A percentile compares a stretch with the other conserved stretches of the same genome.
These are phyloP conservation scores for Bradypodion ventrale DNA, from an alignment of 2,797 vertebrate species.

Conservation along the genomic window DNA sequence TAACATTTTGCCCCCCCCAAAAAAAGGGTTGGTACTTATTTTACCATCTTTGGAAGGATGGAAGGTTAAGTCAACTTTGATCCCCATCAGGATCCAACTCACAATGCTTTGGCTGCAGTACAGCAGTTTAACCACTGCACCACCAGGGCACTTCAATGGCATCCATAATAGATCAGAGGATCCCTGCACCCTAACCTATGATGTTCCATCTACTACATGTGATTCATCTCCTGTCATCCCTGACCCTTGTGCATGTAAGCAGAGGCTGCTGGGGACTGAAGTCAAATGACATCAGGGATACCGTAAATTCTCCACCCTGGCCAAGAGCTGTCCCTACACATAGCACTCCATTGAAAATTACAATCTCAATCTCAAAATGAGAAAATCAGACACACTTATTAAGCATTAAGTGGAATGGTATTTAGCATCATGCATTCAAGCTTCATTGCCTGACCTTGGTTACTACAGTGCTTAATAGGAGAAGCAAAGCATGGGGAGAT, in stretches of 20 bases:
- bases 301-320: background rate
- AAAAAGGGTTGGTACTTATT: too few relatives aligned
- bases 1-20: too few relatives aligned
- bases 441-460: conserved; percentile 74
- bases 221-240: background rate
- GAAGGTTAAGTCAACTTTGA: too few relatives aligned
- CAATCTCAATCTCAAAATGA: conserved; percentile 60
- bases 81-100: too few relatives aligned
- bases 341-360: conserved; percentile 57
- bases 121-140: too few relatives aligned
- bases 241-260: background rate
- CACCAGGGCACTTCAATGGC: too few relatives aligned
- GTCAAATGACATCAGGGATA: background rate
- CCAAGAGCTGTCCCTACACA: background rate
- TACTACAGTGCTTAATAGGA: conserved; percentile 69
- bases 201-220: background rate
- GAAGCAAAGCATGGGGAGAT: conserved; percentile 69
- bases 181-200: too few relatives aligned
- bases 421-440: conserved; percentile 53
- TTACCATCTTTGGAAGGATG: too few relatives aligned
- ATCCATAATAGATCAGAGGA: too few relatives aligned
- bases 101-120: too few relatives aligned
- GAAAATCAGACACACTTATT: conserved; percentile 54
- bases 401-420: conserved; percentile 36
- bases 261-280: background rate